phyloP scores from a whole-genome alignment of 2,113 vertebrate species.

The Tamias sibiricus region DNA sequence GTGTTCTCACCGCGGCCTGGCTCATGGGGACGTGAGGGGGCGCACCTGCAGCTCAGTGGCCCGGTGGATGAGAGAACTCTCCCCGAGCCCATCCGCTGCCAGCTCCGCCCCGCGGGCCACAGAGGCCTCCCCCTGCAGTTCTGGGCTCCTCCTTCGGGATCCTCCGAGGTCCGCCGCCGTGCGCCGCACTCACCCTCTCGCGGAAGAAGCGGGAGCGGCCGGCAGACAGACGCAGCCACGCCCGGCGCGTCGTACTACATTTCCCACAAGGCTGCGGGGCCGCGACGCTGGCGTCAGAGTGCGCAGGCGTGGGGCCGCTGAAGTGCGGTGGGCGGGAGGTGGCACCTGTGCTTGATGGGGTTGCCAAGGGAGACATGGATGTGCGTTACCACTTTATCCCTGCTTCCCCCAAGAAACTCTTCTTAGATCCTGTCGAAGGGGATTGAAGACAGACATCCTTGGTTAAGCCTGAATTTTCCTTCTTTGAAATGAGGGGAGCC shows the following conservation, averaged over 20 bases:
- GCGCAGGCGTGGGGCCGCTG: background rate
- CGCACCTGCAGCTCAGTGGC: background rate
- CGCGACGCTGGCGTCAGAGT: accelerated
- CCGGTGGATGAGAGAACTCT: background rate
- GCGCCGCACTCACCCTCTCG: constrained; percentile 27
- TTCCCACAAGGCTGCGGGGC: constrained; percentile 55
- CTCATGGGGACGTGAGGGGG: background rate
- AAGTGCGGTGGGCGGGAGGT: accelerated
- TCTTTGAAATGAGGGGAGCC: background rate
- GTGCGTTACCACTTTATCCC: accelerated
- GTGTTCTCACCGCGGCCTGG: background rate
- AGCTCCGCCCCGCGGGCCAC: background rate
- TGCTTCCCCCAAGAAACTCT: accelerated
- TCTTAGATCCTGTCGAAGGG: background rate
- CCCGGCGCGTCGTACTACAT: constrained; percentile 47
- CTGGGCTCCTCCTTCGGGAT: accelerated
- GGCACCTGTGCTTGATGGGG: accelerated
- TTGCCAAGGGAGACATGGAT: accelerated
- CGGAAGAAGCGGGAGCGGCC: accelerated
- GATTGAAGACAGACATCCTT: background rate
- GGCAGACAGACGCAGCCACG: accelerated
- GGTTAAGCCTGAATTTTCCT: background rate
- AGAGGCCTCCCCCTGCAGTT: accelerated
- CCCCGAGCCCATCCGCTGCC: background rate
- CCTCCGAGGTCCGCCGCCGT: accelerated